These are phyloP conservation scores for Egretta garzetta DNA, from an alignment of 2,113 vertebrate species.

Conservation along the genomic window DNA sequence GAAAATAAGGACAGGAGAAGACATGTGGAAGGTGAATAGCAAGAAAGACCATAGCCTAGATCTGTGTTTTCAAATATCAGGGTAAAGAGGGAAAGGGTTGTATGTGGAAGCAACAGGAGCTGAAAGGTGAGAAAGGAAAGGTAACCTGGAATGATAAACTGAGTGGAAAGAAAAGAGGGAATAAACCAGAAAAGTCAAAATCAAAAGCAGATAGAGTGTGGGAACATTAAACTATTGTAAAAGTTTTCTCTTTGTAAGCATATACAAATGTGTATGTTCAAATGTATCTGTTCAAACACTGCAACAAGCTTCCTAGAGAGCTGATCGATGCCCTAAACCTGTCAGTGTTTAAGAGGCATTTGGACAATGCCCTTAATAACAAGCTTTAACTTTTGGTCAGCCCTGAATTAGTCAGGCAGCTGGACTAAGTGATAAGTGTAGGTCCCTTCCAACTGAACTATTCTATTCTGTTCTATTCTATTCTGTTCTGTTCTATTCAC, in stretches of 20 bases:
- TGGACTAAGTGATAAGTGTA: neutral
- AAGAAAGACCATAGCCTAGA: neutral
- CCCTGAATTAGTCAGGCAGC: neutral
- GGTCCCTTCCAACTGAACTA: neutral
- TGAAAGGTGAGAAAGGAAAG: neutral
- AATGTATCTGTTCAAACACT: neutral
- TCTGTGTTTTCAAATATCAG: neutral
- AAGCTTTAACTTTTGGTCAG: neutral
- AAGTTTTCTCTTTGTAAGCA: neutral
- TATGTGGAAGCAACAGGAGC: rapidly evolving
- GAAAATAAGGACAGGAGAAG: neutral
- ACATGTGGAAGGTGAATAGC: neutral
- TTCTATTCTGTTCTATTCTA: too few species aligned
- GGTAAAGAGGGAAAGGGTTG: neutral
- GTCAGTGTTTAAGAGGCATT: neutral
- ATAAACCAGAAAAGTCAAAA: neutral
- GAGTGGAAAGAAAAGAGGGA: neutral
- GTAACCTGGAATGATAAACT: neutral
- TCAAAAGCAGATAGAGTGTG: neutral
- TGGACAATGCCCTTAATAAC: neutral
- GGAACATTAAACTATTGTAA: neutral
- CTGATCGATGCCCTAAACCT: neutral
- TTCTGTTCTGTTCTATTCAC: neutral
- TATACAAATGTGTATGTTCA: too few species aligned
- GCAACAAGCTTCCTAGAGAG: neutral